These are phyloP conservation scores for Drosophila equinoxialis DNA, from an alignment of 1,140 invertebrate genomes.

Conservation along the genomic window DNA sequence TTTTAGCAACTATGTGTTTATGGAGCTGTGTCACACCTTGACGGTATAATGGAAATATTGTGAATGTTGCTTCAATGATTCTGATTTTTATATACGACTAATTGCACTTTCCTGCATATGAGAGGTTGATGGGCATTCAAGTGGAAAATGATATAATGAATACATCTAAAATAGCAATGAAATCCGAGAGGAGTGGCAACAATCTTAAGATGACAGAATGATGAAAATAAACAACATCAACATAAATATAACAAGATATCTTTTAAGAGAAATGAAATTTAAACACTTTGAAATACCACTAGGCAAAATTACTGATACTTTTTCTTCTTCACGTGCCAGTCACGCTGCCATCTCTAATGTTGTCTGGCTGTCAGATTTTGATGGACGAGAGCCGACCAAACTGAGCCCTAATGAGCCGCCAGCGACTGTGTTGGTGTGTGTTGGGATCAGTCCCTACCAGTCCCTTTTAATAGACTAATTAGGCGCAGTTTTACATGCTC, in stretches of 20 bases:
- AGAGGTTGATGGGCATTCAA: constrained; percentile 58
- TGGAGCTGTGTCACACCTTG: constrained; percentile 45
- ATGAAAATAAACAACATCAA: not conserved
- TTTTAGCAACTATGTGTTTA: constrained; percentile 13
- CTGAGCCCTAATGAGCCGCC: constrained; percentile 7
- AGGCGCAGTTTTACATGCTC: constrained; percentile 56
- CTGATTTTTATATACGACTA: constrained; percentile 48
- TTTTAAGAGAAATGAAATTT: too few relatives aligned
- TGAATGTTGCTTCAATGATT: constrained; percentile 60
- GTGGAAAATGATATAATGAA: constrained; percentile 60
- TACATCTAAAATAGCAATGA: constrained; percentile 9
- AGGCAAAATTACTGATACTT: not conserved
- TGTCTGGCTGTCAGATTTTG: constrained; percentile 24
- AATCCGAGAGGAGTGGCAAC: not conserved
- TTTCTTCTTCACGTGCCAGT: not conserved
- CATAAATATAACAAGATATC: too few relatives aligned
- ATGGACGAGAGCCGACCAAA: constrained; percentile 16
- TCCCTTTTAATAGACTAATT: constrained; percentile 49
- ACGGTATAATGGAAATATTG: not conserved
- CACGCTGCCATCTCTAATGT: constrained; percentile 5
- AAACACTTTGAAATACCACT: too few relatives aligned
- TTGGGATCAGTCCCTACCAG: constrained; percentile 4
- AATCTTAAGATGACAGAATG: not conserved
- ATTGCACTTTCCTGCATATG: constrained; percentile 46
- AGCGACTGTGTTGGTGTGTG: not conserved